Percentiles rank a stretch among this genome's conserved stretches.
Conservation (phyloP, 2,797 vertebrate genomes). For the Leuciscus waleckii region DNA sequence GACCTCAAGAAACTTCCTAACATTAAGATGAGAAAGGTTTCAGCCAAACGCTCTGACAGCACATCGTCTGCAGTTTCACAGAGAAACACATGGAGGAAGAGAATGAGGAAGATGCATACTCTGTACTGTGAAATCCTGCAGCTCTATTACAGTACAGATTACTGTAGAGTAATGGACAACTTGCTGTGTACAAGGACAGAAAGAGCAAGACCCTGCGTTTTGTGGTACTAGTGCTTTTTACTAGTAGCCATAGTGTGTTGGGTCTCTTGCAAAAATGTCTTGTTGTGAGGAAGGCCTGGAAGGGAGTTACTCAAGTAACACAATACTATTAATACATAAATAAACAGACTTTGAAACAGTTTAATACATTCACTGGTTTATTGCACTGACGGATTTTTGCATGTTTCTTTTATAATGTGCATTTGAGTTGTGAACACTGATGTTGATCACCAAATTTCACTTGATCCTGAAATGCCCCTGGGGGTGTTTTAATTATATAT, state of each 20-base stretch:
- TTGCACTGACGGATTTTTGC: conserved; percentile 73
- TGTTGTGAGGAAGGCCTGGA: neutral
- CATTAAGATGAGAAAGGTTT: conserved; percentile 91
- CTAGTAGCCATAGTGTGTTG: neutral
- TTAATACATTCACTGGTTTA: conserved; percentile 77
- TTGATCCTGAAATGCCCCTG: neutral
- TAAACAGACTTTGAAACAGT: conserved; percentile 46
- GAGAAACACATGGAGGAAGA: conserved; percentile 62
- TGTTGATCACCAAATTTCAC: neutral
- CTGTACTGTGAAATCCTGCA: conserved; percentile 36
- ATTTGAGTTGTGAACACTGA: neutral
- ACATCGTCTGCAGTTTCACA: conserved; percentile 1
- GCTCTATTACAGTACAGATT: neutral
- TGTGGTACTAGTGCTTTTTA: conserved; percentile 7
- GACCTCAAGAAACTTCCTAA: conserved; percentile 94
- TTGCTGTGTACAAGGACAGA: neutral
- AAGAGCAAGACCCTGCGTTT: neutral
- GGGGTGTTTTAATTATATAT: neutral
- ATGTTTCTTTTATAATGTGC: conserved; percentile 49
- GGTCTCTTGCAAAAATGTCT: neutral
- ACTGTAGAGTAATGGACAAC: neutral
- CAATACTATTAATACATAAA: conserved; percentile 30
- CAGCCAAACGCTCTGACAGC: conserved; percentile 71
- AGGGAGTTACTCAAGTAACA: neutral
- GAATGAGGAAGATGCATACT: conserved; percentile 61